A percentile compares a stretch with the other conserved stretches of the same genome.
Conservation (phyloP, 2,888 invertebrate genomes). For the Neuroscelio doddi region DNA sequence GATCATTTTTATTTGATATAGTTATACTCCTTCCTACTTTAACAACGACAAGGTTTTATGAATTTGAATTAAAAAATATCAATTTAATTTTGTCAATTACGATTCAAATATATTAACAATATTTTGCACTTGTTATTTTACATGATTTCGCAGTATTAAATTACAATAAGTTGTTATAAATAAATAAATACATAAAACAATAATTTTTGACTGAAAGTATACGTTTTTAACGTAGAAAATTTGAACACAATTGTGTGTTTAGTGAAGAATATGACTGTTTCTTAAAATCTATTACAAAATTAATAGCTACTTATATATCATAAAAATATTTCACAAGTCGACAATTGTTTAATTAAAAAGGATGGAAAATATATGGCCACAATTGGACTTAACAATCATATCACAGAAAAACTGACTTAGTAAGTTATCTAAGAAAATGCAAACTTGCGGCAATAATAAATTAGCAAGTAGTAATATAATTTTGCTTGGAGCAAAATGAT, state of each 20-base stretch:
- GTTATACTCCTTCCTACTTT: no score
- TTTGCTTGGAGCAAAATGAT: no score
- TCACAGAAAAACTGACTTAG: slow-evolving; percentile 8
- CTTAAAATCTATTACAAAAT: no score
- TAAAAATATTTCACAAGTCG: no score
- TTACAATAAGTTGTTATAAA: background rate
- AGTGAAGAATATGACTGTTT: no score
- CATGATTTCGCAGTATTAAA: background rate
- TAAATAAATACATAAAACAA: background rate
- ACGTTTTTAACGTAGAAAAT: background rate
- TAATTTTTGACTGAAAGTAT: no score
- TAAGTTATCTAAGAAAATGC: background rate
- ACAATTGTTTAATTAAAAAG: background rate
- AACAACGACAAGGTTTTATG: no score
- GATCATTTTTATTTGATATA: no score
- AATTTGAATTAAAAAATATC: no score
- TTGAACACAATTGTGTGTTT: background rate
- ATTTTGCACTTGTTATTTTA: no score
- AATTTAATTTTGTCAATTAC: background rate
- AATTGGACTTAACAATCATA: background rate
- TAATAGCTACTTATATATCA: no score
- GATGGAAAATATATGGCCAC: background rate
- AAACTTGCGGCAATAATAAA: background rate
- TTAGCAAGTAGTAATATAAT: no score
- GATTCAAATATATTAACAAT: slow-evolving; percentile 9